These are phyloP conservation scores for Diplosoma virens DNA, from an alignment of 23 tunicate genomes.

Conservation along the genomic window DNA sequence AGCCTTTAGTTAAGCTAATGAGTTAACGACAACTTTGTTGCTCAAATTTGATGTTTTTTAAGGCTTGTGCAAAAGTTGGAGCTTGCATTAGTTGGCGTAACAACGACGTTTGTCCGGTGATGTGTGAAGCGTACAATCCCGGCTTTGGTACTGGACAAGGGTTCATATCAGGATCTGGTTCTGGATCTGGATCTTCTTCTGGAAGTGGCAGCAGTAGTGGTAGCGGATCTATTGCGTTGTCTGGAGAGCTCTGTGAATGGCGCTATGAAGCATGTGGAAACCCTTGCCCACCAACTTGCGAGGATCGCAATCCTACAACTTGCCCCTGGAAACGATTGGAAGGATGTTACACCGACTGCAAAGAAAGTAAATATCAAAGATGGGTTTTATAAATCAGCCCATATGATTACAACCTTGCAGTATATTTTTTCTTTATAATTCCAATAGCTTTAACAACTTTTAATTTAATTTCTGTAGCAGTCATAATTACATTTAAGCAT, in stretches of 20 bases:
- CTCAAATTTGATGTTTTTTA: not conserved
- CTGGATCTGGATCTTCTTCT: too few species aligned
- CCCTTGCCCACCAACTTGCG: conserved; percentile 92
- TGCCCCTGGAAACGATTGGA: conserved; percentile 85
- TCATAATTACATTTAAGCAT: too few species aligned
- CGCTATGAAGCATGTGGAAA: conserved; percentile 86
- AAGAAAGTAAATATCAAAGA: conserved; percentile 49
- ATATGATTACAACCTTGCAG: too few species aligned
- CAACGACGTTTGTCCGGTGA: conserved; percentile 89
- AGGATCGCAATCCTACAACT: conserved; percentile 49
- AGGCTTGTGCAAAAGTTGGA: conserved; percentile 79
- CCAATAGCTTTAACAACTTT: too few species aligned
- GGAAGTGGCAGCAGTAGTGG: too few species aligned
- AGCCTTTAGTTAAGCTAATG: too few species aligned
- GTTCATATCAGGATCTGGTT: not conserved
- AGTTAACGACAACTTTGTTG: too few species aligned
- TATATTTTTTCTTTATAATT: too few species aligned
- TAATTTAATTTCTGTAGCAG: too few species aligned
- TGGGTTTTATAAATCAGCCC: too few species aligned
- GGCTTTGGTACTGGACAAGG: conserved; percentile 28
- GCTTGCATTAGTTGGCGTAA: conserved; percentile 80
- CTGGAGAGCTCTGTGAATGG: conserved; percentile 72
- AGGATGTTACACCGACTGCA: conserved; percentile 85
- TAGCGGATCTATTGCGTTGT: conserved; percentile 26
- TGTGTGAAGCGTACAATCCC: conserved; percentile 93